Evolutionary conservation across 1,140 invertebrate species (phyloP).

Genomic region (Eciton burchellii): DNA sequence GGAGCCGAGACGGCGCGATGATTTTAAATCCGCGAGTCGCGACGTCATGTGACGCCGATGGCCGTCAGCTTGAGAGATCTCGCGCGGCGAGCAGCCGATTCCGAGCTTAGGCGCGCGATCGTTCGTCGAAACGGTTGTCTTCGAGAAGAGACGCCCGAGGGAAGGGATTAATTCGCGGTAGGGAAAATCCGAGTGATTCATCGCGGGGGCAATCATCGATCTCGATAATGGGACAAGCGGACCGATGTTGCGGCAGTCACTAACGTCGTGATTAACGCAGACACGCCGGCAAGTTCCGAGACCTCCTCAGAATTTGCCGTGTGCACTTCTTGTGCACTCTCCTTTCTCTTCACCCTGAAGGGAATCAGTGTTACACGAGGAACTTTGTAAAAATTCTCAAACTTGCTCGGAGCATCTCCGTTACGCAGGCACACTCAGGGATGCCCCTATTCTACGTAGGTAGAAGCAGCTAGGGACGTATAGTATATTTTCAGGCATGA

Average conservation of each 20-base stretch:
- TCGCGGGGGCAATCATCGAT: background rate
- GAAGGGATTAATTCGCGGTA: background rate
- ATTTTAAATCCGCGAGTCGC: constrained; percentile 49
- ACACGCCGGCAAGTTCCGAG: background rate
- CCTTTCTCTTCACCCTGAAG: background rate
- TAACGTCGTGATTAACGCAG: background rate
- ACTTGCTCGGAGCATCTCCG: background rate
- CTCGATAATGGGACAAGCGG: too few relatives aligned
- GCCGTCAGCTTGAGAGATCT: background rate
- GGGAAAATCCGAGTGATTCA: background rate
- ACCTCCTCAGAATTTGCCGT: background rate
- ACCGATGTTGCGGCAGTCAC: background rate
- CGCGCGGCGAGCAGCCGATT: too few relatives aligned
- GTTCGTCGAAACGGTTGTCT: background rate
- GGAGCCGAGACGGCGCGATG: constrained; percentile 10
- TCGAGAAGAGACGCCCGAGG: background rate
- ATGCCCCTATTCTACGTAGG: too few relatives aligned
- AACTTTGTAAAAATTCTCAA: too few relatives aligned
- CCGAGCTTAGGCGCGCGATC: too few relatives aligned
- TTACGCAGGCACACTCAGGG: too few relatives aligned
- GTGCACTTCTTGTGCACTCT: background rate
- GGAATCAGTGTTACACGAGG: background rate
- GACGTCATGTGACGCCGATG: background rate
- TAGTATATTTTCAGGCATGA: too few relatives aligned
- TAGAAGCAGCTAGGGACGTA: too few relatives aligned